Evolutionary conservation across 2,888 invertebrate species (phyloP), one percentile per base, ranked within the genome.

Genomic region (Trisateles emortualis): DNA sequence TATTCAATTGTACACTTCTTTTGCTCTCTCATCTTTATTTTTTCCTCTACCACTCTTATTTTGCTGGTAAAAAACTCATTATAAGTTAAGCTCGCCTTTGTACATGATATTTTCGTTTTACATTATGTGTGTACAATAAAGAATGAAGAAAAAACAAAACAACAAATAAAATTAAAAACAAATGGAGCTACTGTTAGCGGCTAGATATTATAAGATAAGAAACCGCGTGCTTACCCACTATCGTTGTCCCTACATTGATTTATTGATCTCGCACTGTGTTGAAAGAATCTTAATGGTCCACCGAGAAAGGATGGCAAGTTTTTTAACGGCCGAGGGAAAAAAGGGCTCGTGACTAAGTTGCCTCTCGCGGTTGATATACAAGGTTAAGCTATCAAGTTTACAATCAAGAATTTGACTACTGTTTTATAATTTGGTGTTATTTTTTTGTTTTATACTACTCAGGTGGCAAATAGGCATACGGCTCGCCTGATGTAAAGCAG

Each of bases 271-370:
- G 68, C 54, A 64, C 59, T 64, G 63, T 61, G 68, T 54, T 51
- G 58, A 56, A 65, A 64, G 69, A 69, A 78, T 78, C 68, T 78
- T 78, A 81, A 82, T 78, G 73, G 73, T 57, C 66, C 72, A 71
- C 66, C 32, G 60, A 58, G 66, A 50, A 40, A 46, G 53, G 47
- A 43, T 40, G 55, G 19, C 44, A n/a, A 32, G 10, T 39, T 41
- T 52, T 64, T 48, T 48, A 55, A 5, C n/a, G 19, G 16, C 4
- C 0, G 17, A 5, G 2, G 11, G 26, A 30, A 16, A 35, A 35
- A 35, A 16, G 5, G 16, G 10, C 13, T 33, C 13, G 35, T 35
- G 16, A 13, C 33, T 33, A 13, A 33, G 13, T 13, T 33, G 33
- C 33, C 33, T 5, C 13, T 10, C 33, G 29, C n/a, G 29, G 3